These are phyloP conservation scores for Euphysa ruthae DNA, from an alignment of 30 jellyfish, hydroid and myxozoan genomes.

Conservation along the genomic window DNA sequence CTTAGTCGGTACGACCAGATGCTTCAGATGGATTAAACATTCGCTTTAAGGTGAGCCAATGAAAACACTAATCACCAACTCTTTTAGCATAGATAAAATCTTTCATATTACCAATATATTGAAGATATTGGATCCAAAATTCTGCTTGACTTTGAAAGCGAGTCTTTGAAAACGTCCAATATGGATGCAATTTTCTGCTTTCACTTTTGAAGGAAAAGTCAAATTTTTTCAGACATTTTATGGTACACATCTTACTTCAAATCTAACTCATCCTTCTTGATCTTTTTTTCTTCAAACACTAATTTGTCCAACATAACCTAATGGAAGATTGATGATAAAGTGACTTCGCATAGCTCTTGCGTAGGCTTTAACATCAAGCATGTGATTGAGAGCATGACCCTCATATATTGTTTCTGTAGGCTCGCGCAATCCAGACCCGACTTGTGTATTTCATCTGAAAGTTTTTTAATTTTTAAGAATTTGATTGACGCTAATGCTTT, in stretches of 20 bases:
- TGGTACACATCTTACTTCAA: no score
- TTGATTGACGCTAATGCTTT: conserved; percentile 1
- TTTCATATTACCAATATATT: conserved; percentile 23
- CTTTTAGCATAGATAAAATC: conserved; percentile 34
- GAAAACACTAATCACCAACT: conserved; percentile 43
- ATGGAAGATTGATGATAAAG: neutral
- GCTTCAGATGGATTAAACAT: conserved; percentile 52
- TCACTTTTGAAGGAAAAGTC: no score
- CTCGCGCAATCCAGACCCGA: conserved; percentile 17
- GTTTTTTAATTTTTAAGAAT: no score
- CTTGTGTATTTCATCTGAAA: conserved; percentile 1
- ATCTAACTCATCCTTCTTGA: neutral
- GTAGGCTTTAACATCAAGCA: conserved; percentile 10
- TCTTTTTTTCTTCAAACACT: conserved; percentile 22
- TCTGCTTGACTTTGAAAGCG: conserved; percentile 35
- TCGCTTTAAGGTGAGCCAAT: conserved; percentile 20
- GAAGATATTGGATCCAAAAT: conserved; percentile 32
- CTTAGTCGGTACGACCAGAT: conserved; percentile 38
- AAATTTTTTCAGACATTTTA: no score
- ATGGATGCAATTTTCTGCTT: neutral
- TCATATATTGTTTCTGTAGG: neutral
- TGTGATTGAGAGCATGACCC: conserved; percentile 2
- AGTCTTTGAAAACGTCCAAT: neutral
- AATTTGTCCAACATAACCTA: neutral
- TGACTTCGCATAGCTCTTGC: conserved; percentile 23